A percentile compares a stretch with the other conserved stretches of the same genome.
Evolutionary conservation across 2,888 invertebrate species (phyloP).

Genomic region (Petrophora chlorosata): DNA sequence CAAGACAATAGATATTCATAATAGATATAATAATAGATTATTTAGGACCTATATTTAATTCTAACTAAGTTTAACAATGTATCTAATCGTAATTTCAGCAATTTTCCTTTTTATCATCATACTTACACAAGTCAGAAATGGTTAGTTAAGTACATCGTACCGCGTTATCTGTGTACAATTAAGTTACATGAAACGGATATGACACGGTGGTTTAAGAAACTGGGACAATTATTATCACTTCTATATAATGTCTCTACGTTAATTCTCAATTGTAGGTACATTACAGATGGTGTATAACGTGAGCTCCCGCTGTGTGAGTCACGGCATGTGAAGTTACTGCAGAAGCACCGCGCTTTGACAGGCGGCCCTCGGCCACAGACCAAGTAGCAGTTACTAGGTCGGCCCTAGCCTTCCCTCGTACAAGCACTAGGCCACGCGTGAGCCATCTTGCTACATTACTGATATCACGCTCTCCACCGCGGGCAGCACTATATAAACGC

Average conservation of each 20-base stretch:
- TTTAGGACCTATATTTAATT: too few species aligned
- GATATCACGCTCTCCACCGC: conserved; percentile 68
- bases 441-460: conserved; percentile 60
- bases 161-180: neutral
- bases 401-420: conserved; percentile 12
- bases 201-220: conserved; percentile 1
- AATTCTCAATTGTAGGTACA: neutral
- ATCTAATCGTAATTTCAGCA: too few species aligned
- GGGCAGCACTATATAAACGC: conserved; percentile 69
- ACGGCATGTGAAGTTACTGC: conserved; percentile 11
- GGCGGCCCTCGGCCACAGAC: conserved; percentile 36
- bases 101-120: too few species aligned
- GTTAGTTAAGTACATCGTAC: too few species aligned
- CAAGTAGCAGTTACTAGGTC: conserved; percentile 17
- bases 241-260: neutral
- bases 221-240: neutral
- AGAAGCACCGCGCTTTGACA: conserved; percentile 21
- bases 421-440: conserved; percentile 52
- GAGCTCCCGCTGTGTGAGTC: conserved; percentile 1
- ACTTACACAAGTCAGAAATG: neutral
- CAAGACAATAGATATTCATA: too few species aligned
- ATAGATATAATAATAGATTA: too few species aligned
- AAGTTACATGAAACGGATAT: neutral
- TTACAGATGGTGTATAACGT: conserved; percentile 2
- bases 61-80: too few species aligned